Base-by-base conservation (phyloP, 2,113 vertebrate genomes). In the Leptobrachium leishanense region DNA sequence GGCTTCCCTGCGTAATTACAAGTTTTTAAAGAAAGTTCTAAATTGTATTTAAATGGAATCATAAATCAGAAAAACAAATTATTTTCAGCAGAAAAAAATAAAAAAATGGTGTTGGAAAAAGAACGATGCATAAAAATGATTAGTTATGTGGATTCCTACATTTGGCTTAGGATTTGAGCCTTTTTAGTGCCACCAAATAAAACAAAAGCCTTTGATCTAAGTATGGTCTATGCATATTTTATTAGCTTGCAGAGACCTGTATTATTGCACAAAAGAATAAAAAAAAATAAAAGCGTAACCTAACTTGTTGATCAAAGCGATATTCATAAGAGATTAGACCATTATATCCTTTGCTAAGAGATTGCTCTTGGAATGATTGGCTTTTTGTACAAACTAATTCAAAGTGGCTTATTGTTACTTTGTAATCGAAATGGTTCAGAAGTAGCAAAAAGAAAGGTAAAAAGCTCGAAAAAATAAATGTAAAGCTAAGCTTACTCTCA, bases 231-330 rank as follows among this genome's bases (percentile, higher is more conserved):
- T 57, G 31, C 31, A 73, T 73, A 44, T 43, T 68, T 44, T 68
- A 68, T 68, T 15, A 68, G 10, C 4, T n/a, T 43, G 40, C 42
- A 68, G 43, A 68, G 40, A 68, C 6, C n/a, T 68, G 42, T 44
- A 68, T 68, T 68, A 44, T 43, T 43, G 15, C 44, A 43, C 4
- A 10, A 31, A 31, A 31, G 20, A 31, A 31, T 31, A 31, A 31
- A 31, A 31, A 31, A 31, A 31, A 31, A 68, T 12, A 43, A 68
- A 43, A 68, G 44, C 44, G 11, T 10, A 43, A 68, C 67, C 39
- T 68, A 68, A 68, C 67, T 68, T 68, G 67, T 43, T 44, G 67
- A 68, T 68, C 67, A 68, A 68, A 68, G 67, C 15, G 42, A 68
- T 43, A 44, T 68, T 13, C 42, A 68, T 43, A 68, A 68, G 41